phyloP scores from a whole-genome alignment of 1,140 invertebrate species.

The Chironomus tepperi region DNA sequence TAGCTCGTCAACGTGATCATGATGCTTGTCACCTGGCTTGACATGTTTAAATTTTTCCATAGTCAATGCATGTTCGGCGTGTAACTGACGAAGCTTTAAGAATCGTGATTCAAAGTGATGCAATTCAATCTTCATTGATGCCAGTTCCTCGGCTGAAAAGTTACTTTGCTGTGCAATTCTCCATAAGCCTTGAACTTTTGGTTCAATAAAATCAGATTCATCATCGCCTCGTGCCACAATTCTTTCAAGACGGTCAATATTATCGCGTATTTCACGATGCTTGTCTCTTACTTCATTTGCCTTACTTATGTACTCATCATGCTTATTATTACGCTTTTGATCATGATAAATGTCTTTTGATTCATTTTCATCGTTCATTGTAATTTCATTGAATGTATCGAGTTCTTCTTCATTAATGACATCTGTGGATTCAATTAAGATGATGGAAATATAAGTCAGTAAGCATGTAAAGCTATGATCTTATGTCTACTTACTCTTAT shows the following conservation, averaged over 20 bases:
- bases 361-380: constrained; percentile 33
- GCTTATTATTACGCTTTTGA: constrained; percentile 37
- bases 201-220: constrained; percentile 78
- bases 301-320: constrained; percentile 50
- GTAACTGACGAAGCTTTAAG: constrained; percentile 70
- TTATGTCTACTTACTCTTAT: constrained; percentile 55
- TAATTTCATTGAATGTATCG: constrained; percentile 50
- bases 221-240: constrained; percentile 56
- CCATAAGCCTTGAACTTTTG: constrained; percentile 83
- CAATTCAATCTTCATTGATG: constrained; percentile 76
- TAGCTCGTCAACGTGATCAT: constrained; percentile 49
- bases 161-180: constrained; percentile 65
- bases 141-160: constrained; percentile 71
- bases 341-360: constrained; percentile 28
- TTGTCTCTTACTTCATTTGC: constrained; percentile 64
- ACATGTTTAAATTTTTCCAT: constrained; percentile 46
- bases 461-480: too few species aligned
- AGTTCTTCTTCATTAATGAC: constrained; percentile 55
- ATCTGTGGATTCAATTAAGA: constrained; percentile 34
- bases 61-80: constrained; percentile 62
- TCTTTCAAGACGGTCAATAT: constrained; percentile 68
- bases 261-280: constrained; percentile 67
- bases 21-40: constrained; percentile 35
- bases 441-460: background rate
- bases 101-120: constrained; percentile 80